These are phyloP conservation scores for Acanthosoma haemorrhoidale DNA, from an alignment of 2,888 invertebrate species.

Conservation along the genomic window DNA sequence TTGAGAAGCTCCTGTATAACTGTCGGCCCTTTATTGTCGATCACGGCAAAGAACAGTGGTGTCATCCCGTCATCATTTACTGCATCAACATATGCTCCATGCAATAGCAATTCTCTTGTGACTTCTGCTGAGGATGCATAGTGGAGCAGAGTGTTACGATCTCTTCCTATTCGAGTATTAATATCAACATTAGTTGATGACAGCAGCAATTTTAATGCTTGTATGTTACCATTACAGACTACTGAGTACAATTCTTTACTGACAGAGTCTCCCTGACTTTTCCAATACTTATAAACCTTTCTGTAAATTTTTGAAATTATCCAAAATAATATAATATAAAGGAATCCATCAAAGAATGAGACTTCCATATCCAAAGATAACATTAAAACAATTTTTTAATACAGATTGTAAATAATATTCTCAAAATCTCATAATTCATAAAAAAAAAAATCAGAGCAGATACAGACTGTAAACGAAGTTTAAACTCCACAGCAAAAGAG, in stretches of 20 bases:
- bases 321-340: not conserved
- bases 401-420: not conserved
- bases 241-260: not conserved
- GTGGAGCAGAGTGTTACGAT: not conserved
- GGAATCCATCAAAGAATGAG: not conserved
- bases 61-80: not conserved
- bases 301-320: not conserved
- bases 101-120: not conserved
- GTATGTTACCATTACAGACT: not conserved
- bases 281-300: not conserved
- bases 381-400: not conserved
- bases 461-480: too few relatives aligned
- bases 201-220: not conserved
- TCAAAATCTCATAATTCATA: not conserved
- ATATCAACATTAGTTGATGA: not conserved
- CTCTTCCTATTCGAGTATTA: not conserved
- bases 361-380: not conserved
- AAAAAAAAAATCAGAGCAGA: too few relatives aligned
- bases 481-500: too few relatives aligned
- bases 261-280: not conserved
- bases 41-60: not conserved
- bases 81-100: not conserved
- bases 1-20: not conserved
- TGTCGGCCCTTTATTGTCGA: not conserved
- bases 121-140: not conserved